Evolutionary conservation across 2,797 vertebrate species (phyloP), one percentile per base, ranked within the genome.

Genomic region (Balearica regulorum): DNA sequence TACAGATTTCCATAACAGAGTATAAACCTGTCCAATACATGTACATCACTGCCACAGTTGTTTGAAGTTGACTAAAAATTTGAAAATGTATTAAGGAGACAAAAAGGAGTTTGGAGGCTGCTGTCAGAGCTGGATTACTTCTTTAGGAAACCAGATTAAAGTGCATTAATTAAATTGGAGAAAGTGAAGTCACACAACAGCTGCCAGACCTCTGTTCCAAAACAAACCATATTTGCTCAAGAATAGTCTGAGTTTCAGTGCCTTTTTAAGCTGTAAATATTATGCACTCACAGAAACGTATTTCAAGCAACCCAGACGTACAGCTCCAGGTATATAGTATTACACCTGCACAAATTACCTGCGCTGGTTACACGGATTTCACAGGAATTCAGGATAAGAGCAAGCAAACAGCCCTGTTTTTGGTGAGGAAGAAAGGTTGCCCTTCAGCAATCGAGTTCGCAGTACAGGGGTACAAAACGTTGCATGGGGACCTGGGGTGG

Each of bases 391-490:
- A 53, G 35, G n/a, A 20, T 24, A 71, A 33, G 14, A 54, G 4
- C n/a, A 78, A 54, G 41, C 9, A 49, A 49, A 53, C 7, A 17
- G 5, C 17, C 24, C 10, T 16, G 33, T 7, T 44, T 39, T 44
- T 39, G 15, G 14, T 22, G 28, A 29, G 33, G 28, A 44, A 31
- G 20, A 39, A 28, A 25, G 10, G 11, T 8, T 31, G 19, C 20
- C n/a, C 22, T 13, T 55, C 48, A 7, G 13, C 3, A 48, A 6
- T 6, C 0, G 9, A 16, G 24, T 11, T 18, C 10, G 18, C 29
- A 8, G 29, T 8, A 33, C 15, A 28, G 31, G 62, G 31, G 3
- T 20, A 18, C 26, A 15, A 57, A 18, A 26, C 0, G 1, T 26
- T 31, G 25, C 13, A 13, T 3, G 11, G 51, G n/a, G 35, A 9